Evolutionary conservation across 1,140 invertebrate genomes (phyloP).

Genomic region (Caerostris extrusa): DNA sequence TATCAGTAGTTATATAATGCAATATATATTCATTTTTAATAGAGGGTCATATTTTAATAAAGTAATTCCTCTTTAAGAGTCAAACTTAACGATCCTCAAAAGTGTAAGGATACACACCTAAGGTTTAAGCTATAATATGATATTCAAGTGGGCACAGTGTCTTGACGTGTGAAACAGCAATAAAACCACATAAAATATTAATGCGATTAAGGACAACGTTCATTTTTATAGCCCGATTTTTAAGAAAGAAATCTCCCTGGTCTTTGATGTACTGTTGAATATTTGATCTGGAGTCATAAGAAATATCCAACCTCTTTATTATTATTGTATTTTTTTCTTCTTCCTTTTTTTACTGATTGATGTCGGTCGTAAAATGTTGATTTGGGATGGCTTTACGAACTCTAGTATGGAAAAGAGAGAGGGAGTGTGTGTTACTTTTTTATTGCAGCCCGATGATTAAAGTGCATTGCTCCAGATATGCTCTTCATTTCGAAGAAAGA

Average conservation of each 20-base stretch:
- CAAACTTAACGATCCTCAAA: no score
- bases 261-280: conserved; percentile 49
- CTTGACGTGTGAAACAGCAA: conserved; percentile 56
- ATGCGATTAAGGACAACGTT: conserved; percentile 44
- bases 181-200: conserved; percentile 62
- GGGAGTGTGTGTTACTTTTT: conserved; percentile 24
- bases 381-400: not conserved
- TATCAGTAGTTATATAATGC: no score
- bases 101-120: no score
- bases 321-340: not conserved
- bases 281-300: conserved; percentile 54
- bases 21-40: no score
- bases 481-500: not conserved
- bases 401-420: not conserved
- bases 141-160: not conserved
- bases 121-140: no score
- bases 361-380: conserved; percentile 50
- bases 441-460: conserved; percentile 12
- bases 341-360: no score
- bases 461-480: not conserved
- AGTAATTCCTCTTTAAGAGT: no score
- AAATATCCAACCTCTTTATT: conserved; percentile 33
- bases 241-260: not conserved
- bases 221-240: conserved; percentile 51
- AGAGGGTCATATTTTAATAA: no score